phyloP scores from a whole-genome alignment of 2,113 vertebrate genomes.

The Penelope pileata region DNA sequence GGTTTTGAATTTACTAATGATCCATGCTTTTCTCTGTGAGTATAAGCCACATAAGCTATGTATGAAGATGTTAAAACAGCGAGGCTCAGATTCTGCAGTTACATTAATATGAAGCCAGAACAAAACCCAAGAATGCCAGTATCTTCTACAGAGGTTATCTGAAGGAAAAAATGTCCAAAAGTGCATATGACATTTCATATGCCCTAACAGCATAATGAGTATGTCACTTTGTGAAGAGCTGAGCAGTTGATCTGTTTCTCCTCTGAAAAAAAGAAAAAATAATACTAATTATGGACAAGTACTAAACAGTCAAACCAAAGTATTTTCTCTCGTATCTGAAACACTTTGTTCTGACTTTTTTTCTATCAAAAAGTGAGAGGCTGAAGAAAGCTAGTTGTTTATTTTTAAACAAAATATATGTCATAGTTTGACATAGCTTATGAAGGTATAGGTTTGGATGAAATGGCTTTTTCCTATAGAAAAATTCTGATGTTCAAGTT shows the following conservation, averaged over 20 bases:
- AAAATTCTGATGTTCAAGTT: neutral
- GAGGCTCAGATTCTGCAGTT: neutral
- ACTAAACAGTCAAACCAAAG: neutral
- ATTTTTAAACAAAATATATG: neutral
- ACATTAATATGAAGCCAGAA: neutral
- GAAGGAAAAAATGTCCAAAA: neutral
- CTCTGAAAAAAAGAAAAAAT: neutral
- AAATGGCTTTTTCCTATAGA: neutral
- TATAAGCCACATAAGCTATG: too few relatives aligned
- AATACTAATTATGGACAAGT: neutral
- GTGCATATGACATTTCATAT: neutral
- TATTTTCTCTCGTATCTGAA: neutral
- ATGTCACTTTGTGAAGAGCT: neutral
- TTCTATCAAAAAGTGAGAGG: neutral
- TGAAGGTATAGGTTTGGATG: neutral
- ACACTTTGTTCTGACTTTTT: accelerated
- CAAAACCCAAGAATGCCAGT: neutral
- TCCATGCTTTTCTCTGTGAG: neutral
- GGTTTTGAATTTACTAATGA: neutral
- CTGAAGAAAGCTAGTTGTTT: neutral
- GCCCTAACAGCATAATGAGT: neutral
- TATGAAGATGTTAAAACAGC: neutral
- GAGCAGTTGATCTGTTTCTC: neutral
- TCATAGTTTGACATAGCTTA: neutral
- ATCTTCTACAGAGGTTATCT: neutral